Evolutionary conservation across 2,113 vertebrate genomes (phyloP), one percentile per base, ranked within the genome.

Genomic region (Malurus cyaneus): DNA sequence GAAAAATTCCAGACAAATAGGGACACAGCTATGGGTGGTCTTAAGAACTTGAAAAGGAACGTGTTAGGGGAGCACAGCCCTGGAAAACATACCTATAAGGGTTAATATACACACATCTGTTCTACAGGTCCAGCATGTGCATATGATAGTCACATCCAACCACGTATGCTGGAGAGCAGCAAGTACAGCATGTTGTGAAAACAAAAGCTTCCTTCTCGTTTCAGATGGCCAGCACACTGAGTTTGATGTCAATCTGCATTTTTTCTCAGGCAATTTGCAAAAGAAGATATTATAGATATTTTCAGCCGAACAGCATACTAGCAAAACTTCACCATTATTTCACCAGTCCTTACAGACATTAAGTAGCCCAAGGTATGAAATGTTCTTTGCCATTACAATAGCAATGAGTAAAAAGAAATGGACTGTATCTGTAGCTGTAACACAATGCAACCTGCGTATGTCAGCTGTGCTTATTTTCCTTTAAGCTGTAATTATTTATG

Each of bases 1-100:
- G 59, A 88, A 94, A 62, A 84, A 46, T 89, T 93, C 90, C 90
- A 97, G 66, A 85, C 73, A 72, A 96, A 91, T 13, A 97, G 86
- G 44, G 86, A 97, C 81, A 70, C 78, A 89, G 85, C 91, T 96
- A 93, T 70, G 96, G 95, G 97, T 96, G 95, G 94, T 96, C 95
- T 97, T 95, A 64, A 89, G 82, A 97, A 93, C 79, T 86, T 49
- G 60, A 77, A 67, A 62, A 94, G 91, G 94, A 90, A 90, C 92
- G 96, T 94, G 73, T 88, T 93, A 81, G 93, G 86, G 89, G 59
- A 86, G 76, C 86, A 93, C 83, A 94, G 89, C 77, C 65, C 87
- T 84, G 65, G 80, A 91, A 83, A 94, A 67, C 36, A 53, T 62
- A 96, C 62, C 89, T 89, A 19, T 79, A 93, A 95, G 80, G 80